Base-by-base conservation (phyloP, 1,140 invertebrate species). In the Lithobius niger region DNA sequence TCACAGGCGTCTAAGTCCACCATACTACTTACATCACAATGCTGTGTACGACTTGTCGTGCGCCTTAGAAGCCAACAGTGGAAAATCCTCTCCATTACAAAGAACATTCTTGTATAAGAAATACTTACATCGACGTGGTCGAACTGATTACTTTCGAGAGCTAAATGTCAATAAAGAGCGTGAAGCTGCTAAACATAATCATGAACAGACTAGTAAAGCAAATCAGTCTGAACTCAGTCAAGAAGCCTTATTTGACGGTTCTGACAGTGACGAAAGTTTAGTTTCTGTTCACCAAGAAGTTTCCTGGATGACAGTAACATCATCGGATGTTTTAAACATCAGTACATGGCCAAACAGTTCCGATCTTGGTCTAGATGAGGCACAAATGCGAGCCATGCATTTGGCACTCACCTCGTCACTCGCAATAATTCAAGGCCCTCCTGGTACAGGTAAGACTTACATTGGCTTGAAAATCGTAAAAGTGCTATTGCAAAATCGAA, bases 401-500 rank as follows among this genome's bases (percentile, higher is more conserved):
- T 60, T 57, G 3, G 73, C 73, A 6, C 61, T 78, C 1, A 71
- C 67, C n/a, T 71, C 69, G 54, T 71, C 76, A 59, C 51, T 78
- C 19, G 69, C 77, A 2, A 69, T 92, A 1, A 89, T 90, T 57
- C 88, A 90, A 73, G 79, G 73, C 13, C 75, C 77, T 19, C 85
- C 86, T 1, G 86, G 86, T 2, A 88, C 84, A 1, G 86, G 85
- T 0, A 88, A 89, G 71, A 87, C 86, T 0, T 83, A 72, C 63
- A 62, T 88, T n/a, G 84, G 82, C 1, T 55, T 71, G 16, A 69
- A 72, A 57, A 65, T 74, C 16, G 64, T 69, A 0, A 54, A 70
- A 52, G 58, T 63, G 18, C 57, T 74, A 2, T 58, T 72, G 1
- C 51, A 63, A 15, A 73, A 74, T 60, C 45, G 48, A 25, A 28